These are phyloP conservation scores for Hyperoplus lanceolatus DNA, from an alignment of 2,797 vertebrate species.

Conservation along the genomic window DNA sequence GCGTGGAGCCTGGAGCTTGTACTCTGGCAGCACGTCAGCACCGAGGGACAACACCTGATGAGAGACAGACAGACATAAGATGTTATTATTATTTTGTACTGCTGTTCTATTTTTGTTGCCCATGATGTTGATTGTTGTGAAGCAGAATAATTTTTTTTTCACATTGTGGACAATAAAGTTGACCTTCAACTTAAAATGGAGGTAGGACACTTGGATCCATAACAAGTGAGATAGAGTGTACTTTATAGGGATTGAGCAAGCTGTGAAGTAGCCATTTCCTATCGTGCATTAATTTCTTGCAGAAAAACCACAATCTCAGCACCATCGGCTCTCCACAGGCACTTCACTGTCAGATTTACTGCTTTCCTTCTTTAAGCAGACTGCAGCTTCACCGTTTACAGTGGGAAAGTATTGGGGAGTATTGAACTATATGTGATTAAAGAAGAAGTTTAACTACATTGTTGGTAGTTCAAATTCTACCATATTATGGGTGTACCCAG, in stretches of 20 bases:
- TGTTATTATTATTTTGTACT: background rate
- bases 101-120: too few relatives aligned
- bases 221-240: background rate
- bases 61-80: background rate
- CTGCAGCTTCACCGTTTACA: constrained; percentile 46
- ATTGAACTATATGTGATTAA: too few relatives aligned
- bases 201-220: background rate
- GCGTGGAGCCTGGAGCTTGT: constrained; percentile 96
- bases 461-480: too few relatives aligned
- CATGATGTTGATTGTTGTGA: too few relatives aligned
- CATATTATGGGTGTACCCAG: too few relatives aligned
- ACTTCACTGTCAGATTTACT: constrained; percentile 1
- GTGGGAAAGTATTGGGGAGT: too few relatives aligned
- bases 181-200: background rate
- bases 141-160: too few relatives aligned
- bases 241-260: constrained; percentile 5
- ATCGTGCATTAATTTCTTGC: constrained; percentile 47
- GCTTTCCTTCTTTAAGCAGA: constrained; percentile 42
- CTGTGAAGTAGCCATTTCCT: constrained; percentile 38
- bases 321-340: constrained; percentile 6
- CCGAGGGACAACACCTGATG: constrained; percentile 95
- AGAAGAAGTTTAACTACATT: too few relatives aligned
- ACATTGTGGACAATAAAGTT: too few relatives aligned
- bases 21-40: constrained; percentile 96
- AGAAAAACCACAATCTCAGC: background rate